Conservation (phyloP, 92 coral and sea anemone species). For the Zoanthus sansibaricus region DNA sequence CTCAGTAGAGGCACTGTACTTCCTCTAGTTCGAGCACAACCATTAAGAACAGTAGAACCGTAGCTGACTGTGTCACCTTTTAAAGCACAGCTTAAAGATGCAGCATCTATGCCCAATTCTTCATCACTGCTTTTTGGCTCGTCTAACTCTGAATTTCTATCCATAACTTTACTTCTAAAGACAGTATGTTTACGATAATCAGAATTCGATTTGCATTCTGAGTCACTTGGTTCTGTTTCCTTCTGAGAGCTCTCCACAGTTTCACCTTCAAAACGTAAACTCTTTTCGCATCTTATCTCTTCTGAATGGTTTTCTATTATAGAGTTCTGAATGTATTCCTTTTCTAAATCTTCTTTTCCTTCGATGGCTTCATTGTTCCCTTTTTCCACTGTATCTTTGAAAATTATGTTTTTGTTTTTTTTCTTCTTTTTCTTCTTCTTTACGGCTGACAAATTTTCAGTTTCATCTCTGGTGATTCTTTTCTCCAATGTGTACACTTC, state of each 20-base stretch:
- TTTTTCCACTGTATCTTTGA: conserved; percentile 15
- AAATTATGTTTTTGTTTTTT: conserved; percentile 57
- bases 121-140: conserved; percentile 9
- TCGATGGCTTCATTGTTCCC: conserved; percentile 18
- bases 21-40: conserved; percentile 45
- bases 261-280: background rate
- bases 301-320: background rate
- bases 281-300: background rate
- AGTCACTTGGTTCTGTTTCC: background rate
- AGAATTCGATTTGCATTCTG: background rate
- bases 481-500: conserved; percentile 94
- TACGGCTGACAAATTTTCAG: conserved; percentile 21
- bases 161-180: background rate
- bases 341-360: conserved; percentile 35
- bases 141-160: background rate
- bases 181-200: background rate
- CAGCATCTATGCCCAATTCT: background rate
- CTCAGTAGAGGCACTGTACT: background rate
- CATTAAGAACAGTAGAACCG: background rate
- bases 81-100: conserved; percentile 5
- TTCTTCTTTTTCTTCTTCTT: conserved; percentile 73
- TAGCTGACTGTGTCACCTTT: background rate
- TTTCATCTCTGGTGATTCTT: conserved; percentile 45
- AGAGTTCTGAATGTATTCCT: background rate
- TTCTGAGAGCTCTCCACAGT: background rate